Conservation (phyloP, 2,113 vertebrate species). For the Paralichthys olivaceus region DNA sequence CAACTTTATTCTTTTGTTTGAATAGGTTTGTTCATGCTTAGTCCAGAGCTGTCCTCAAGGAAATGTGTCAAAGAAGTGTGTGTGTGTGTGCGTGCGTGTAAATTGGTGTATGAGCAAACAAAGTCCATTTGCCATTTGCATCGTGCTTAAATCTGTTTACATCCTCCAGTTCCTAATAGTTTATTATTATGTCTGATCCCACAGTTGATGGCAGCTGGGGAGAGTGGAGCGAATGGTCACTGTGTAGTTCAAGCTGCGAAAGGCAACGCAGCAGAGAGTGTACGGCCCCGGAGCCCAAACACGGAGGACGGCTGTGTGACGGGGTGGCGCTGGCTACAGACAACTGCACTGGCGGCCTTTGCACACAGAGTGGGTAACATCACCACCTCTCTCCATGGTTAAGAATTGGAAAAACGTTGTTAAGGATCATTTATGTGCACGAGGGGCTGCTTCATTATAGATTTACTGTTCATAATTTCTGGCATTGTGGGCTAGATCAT, state of each 20-base stretch:
- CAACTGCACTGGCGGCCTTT: slow-evolving; percentile 97
- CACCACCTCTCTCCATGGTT: background rate
- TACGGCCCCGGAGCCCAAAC: slow-evolving; percentile 86
- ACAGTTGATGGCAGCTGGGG: slow-evolving; percentile 91
- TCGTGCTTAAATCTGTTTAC: too few relatives aligned
- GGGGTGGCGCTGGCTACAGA: slow-evolving; percentile 87
- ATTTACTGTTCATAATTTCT: slow-evolving; percentile 52
- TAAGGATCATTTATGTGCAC: slow-evolving; percentile 33
- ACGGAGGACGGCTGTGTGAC: slow-evolving; percentile 89
- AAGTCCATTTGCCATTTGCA: too few relatives aligned
- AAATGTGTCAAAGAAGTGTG: too few relatives aligned
- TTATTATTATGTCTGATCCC: slow-evolving; percentile 18
- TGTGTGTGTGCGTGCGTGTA: too few relatives aligned
- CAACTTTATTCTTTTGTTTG: background rate
- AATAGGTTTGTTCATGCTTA: background rate
- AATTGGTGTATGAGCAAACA: too few relatives aligned
- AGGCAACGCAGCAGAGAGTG: slow-evolving; percentile 88
- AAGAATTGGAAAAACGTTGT: slow-evolving; percentile 1
- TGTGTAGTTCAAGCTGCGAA: slow-evolving; percentile 88
- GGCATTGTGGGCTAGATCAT: slow-evolving; percentile 34
- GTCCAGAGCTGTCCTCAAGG: background rate
- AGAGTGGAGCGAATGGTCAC: slow-evolving; percentile 91
- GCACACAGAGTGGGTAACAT: slow-evolving; percentile 88
- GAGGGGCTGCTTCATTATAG: slow-evolving; percentile 44
- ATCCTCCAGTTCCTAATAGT: background rate